Conservation (phyloP, 1,140 invertebrate species). For the Eupristina koningsbergeri region DNA sequence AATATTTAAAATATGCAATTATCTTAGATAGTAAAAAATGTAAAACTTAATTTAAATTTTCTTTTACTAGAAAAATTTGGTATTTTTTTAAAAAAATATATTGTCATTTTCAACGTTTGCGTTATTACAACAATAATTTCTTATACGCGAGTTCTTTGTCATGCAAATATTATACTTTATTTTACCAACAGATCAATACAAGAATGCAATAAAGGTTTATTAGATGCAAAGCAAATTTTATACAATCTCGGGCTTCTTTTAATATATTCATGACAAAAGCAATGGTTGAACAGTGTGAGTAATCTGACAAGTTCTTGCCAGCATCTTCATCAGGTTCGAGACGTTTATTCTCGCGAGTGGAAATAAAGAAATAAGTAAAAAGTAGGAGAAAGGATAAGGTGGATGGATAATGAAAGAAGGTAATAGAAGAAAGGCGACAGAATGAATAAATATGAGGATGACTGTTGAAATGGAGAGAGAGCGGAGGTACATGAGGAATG, state of each 20-base stretch:
- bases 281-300: background rate
- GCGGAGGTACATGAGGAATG: background rate
- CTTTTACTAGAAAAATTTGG: no score
- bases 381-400: background rate
- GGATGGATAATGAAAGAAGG: background rate
- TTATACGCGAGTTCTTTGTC: background rate
- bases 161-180: slow-evolving; percentile 1
- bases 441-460: slow-evolving; percentile 33
- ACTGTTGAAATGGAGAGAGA: background rate
- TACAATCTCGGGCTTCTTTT: background rate
- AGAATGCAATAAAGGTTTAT: slow-evolving; percentile 11
- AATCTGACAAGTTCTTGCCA: background rate
- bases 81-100: background rate
- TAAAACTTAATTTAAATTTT: no score
- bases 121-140: background rate
- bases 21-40: no score
- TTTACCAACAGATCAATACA: background rate
- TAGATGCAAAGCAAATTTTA: background rate
- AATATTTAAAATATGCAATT: no score
- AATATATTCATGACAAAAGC: background rate
- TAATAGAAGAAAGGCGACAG: background rate
- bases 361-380: background rate
- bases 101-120: background rate
- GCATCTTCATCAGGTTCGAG: background rate
- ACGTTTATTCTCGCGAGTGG: background rate